Evolutionary conservation across 1,140 invertebrate genomes (phyloP), one percentile per base, ranked within the genome.

Genomic region (Mizuhopecten yessoensis): DNA sequence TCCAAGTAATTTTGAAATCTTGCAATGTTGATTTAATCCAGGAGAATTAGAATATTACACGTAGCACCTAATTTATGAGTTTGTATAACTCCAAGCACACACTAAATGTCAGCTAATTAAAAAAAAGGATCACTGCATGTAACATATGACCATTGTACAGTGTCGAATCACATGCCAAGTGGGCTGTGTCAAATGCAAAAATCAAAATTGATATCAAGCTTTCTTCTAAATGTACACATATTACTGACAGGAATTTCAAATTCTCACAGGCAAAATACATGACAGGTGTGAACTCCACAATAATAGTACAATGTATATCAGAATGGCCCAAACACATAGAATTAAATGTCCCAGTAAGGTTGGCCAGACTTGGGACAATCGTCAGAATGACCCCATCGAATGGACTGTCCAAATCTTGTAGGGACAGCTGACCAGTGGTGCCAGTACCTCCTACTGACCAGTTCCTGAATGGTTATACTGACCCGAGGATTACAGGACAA

Each of bases 351-450:
- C 45, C 7, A 39, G 5, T 20, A 29, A 75, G 57, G 57, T n/a
- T n/a, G 57, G n/a, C 17, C n/a, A 29, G n/a, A n/a, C n/a, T n/a
- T n/a, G n/a, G n/a, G n/a, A 29, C 57, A 3, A 20, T 57, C 15
- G 17, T n/a, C 57, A 75, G 23, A 29, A 29, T 75, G 57, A 75
- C 57, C 57, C 29, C 57, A 13, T n/a, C 57, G 29, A 75, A 75
- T 75, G 57, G 11, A 75, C 29, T 75, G 57, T 75, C 57, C 57
- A 75, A 75, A 75, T 20, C 17, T 15, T 45, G 9, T 45, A 75
- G n/a, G 57, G 57, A 75, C 57, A 75, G 17, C n/a, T 75, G 57
- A 75, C 57, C 57, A 75, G 57, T 75, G 42, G 42, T 45, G 9
- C 57, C 57, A 29, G 1, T 57, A 57, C 45, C 20, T n/a, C n/a